Base-by-base conservation (phyloP, 2,797 vertebrate genomes). In the Paguma larvata region DNA sequence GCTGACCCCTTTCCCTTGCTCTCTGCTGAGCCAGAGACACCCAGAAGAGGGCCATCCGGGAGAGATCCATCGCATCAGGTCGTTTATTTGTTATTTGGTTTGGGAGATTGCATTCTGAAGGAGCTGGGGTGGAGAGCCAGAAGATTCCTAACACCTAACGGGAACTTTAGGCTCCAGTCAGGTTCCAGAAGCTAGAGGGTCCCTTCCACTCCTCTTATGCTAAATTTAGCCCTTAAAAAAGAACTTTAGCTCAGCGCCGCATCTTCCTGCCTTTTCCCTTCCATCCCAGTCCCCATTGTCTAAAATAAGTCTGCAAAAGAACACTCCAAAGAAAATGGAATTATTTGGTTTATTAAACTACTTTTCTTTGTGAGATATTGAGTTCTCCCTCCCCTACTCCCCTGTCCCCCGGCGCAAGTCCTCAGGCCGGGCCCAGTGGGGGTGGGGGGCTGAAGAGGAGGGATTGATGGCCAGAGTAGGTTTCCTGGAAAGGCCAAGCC, bases 11-110 rank as follows among this genome's bases (percentile, higher is more conserved):
- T 65, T 13, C 9, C 21, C 85, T 78, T 84, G 62, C 67, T 83
- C 70, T 73, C 70, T 70, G 44, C 53, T 85, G 77, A 79, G 44
- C 70, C 72, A 48, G 89, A 91, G 92, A 84, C 14, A 56, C 94
- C n/a, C 73, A 51, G 91, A 68, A 79, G 85, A 95, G 34, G 82
- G 75, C 78, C 92, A 86, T 53, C 21, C 68, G 77, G 78, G 93
- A 92, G 77, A 80, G 87, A 84, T 53, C 65, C 30, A 1, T 85
- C 92, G 25, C 30, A 78, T 30, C 1, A 0, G 2, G 27, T 89
- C 67, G 7, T 72, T 82, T 84, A 21, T 80, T 51, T 97, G 53
- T 89, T 86, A 56, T 90, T 91, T 51, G 85, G 53, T 59, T 62
- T 68, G 86, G 79, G 65, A 86, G 59, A 34, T 38, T 62, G 32